Evolutionary conservation across 1,140 invertebrate genomes (phyloP).

Genomic region (Chrysomallon squamiferum): DNA sequence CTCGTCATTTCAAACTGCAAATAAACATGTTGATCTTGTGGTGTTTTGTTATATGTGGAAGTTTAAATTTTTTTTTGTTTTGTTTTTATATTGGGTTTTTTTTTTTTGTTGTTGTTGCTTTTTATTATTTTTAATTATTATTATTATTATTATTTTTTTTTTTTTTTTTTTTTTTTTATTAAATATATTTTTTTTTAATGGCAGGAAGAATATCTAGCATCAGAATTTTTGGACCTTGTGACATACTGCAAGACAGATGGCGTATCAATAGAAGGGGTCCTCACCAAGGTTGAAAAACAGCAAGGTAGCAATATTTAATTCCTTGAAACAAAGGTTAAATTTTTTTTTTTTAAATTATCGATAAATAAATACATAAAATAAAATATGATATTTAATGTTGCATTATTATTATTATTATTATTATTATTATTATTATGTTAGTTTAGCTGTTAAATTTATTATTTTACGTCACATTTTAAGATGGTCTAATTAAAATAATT

Average conservation of each 20-base stretch:
- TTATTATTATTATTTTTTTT: background rate
- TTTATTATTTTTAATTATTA: background rate
- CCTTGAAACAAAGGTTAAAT: background rate
- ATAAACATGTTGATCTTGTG: too few species aligned
- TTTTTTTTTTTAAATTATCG: background rate
- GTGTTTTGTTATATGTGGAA: too few species aligned
- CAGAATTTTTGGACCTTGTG: constrained; percentile 37
- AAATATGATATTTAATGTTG: too few species aligned
- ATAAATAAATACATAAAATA: background rate
- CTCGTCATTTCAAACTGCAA: background rate
- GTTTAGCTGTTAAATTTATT: too few species aligned
- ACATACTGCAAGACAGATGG: constrained; percentile 23
- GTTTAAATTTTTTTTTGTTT: too few species aligned
- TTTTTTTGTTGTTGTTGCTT: background rate
- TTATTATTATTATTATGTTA: too few species aligned
- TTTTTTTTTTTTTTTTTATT: background rate
- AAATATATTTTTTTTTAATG: constrained; percentile 6
- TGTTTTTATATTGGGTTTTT: too few species aligned
- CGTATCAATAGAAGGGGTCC: constrained; percentile 20
- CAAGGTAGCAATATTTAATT: background rate
- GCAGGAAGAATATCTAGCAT: constrained; percentile 35
- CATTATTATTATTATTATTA: too few species aligned
- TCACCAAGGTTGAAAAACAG: constrained; percentile 13
- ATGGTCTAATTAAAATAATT: too few species aligned
- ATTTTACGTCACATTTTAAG: too few species aligned